Conservation (phyloP, 2,797 vertebrate genomes). For the Coilia nasus region DNA sequence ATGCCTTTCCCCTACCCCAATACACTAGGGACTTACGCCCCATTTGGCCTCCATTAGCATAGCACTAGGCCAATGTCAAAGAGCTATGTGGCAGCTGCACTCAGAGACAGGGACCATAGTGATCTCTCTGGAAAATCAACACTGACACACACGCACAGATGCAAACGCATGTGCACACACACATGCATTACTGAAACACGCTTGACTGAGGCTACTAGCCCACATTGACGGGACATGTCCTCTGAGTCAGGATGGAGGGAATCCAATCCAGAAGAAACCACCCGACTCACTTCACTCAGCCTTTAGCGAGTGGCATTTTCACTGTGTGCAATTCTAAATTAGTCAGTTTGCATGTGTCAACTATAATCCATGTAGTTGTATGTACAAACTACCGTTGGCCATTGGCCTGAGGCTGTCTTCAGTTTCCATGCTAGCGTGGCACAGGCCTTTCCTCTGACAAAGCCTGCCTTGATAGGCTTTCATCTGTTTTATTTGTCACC, state of each 20-base stretch:
- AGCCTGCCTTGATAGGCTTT: constrained; percentile 62
- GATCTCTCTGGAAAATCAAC: not conserved
- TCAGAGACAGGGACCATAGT: constrained; percentile 69
- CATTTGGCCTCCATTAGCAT: constrained; percentile 80
- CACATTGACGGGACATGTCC: not conserved
- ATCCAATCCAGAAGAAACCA: not conserved
- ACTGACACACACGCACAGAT: not conserved
- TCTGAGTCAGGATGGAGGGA: not conserved
- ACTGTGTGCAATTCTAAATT: not conserved
- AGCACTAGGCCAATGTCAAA: constrained; percentile 73
- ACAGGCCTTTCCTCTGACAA: constrained; percentile 53
- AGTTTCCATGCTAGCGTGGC: not conserved
- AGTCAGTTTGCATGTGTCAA: not conserved
- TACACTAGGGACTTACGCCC: constrained; percentile 73
- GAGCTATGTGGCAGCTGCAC: constrained; percentile 75
- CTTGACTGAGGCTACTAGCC: constrained; percentile 2
- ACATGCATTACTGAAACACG: not conserved
- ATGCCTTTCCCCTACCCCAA: constrained; percentile 72
- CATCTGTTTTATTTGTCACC: constrained; percentile 75
- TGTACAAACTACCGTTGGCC: not conserved
- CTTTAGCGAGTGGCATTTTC: not conserved
- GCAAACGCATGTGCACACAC: not conserved
- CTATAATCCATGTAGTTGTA: not conserved
- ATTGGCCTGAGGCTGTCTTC: not conserved
- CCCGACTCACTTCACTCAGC: not conserved